Base-by-base conservation (phyloP, 2,888 invertebrate genomes). In the Orchesellides sinensis region DNA sequence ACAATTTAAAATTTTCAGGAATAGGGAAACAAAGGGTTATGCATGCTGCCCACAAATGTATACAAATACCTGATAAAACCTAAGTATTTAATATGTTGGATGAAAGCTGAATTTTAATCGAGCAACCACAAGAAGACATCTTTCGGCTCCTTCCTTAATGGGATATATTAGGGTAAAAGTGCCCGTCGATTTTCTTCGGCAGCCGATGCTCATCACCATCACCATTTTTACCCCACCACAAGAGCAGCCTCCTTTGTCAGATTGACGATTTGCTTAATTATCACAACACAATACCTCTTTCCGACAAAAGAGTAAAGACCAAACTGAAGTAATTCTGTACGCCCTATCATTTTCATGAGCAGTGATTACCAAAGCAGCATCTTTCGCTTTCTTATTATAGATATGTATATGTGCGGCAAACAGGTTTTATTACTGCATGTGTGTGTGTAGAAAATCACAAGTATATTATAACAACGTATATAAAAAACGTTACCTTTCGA, bases 191-290 rank as follows among this genome's bases (percentile, higher is more conserved):
- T 61, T 72, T 72, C 29, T 29, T 45, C 45, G 45, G 45, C 72
- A 61, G 72, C 61, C 59, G 72, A 61, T 61, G 8, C 59, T 72
- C 47, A 72, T 61, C 35, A 56, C n/a, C 35, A 40, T 25, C 63
- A 19, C 8, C 23, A 63, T 17, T 56, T 68, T 49, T 54, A 40
- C 40, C 70, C 70, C 70, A 56, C 56, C 72, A 40, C 40, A 59
- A 47, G 45, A 59, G 47, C 61, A 72, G 54, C 72, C 72, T 72
- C 59, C 72, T 72, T 47, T 61, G 17, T 61, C 61, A 72, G 40
- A 70, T 70, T 70, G 70, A 70, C 70, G 70, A 70, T 70, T 70
- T 56, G 59, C 70, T 70, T 70, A 70, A 70, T 70, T 70, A 70
- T 59, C 70, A 70, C 40, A 70, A 54, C 35, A 59, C 54, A n/a